A percentile compares a stretch with the other conserved stretches of the same genome.
Conservation (phyloP, 2,113 vertebrate genomes). For the Nicator chloris region DNA sequence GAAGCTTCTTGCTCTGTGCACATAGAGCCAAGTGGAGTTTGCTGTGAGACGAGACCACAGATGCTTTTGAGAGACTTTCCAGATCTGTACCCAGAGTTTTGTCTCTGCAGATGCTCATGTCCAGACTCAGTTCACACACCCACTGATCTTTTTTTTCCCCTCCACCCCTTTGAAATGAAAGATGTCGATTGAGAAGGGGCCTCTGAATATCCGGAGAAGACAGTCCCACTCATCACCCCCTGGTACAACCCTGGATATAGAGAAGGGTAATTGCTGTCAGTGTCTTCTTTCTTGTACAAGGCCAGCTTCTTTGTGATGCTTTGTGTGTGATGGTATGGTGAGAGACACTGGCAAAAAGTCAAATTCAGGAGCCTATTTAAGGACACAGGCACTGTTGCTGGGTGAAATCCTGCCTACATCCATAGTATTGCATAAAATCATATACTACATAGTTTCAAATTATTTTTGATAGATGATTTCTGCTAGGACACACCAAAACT, state of each 20-base stretch:
- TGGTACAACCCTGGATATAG: background rate
- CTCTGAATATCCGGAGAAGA: background rate
- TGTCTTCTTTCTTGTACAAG: background rate
- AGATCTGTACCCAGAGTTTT: background rate
- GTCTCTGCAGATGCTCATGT: background rate
- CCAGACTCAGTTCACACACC: background rate
- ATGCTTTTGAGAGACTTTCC: background rate
- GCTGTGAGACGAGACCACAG: rapidly evolving
- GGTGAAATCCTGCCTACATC: background rate
- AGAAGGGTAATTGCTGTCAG: background rate
- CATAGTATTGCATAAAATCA: background rate
- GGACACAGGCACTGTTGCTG: background rate
- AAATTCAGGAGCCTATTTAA: background rate
- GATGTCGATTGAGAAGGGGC: background rate
- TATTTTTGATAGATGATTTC: background rate
- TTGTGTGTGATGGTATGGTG: background rate
- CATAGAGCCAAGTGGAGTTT: background rate
- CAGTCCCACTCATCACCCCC: background rate
- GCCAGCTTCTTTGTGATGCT: background rate
- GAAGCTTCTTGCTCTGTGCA: background rate
- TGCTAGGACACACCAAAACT: background rate
- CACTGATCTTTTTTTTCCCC: background rate
- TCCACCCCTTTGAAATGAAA: background rate
- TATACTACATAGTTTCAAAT: background rate
- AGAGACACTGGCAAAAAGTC: background rate